Conservation (phyloP, 2,888 invertebrate species). For the Andricus quercusramuli region DNA sequence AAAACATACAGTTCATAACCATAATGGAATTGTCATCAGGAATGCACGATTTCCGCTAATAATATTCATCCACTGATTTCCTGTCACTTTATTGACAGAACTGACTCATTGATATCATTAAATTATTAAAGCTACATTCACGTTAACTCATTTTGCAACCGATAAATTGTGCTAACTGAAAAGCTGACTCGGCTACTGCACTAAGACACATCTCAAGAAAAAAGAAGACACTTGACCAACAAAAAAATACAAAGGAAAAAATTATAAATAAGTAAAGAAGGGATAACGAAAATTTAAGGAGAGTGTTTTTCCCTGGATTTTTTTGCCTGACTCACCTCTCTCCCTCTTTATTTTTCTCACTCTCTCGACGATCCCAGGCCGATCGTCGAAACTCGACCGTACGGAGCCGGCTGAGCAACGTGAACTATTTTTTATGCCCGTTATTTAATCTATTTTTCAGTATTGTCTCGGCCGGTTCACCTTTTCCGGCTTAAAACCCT, state of each 20-base stretch:
- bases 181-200: not conserved
- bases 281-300: slow-evolving; percentile 15
- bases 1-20: not conserved
- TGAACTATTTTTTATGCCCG: slow-evolving; percentile 55
- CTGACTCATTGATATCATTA: not conserved
- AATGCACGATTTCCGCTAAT: not conserved
- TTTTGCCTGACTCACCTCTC: slow-evolving; percentile 33
- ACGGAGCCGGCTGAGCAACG: slow-evolving; percentile 54
- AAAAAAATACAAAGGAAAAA: not conserved
- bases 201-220: not conserved
- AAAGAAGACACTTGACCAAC: not conserved
- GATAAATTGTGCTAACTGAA: not conserved
- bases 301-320: slow-evolving; percentile 20
- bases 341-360: slow-evolving; percentile 9
- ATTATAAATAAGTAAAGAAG: not conserved
- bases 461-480: slow-evolving; percentile 35
- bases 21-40: not conserved
- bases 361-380: slow-evolving; percentile 11
- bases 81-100: not conserved
- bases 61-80: not conserved
- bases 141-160: not conserved
- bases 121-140: not conserved
- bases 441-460: slow-evolving; percentile 32
- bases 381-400: slow-evolving; percentile 58
- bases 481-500: slow-evolving; percentile 52